Percentiles rank a stretch among this genome's conserved stretches.
phyloP scores from a whole-genome alignment of 2,888 invertebrate species.

The Yponomeuta cagnagella region DNA sequence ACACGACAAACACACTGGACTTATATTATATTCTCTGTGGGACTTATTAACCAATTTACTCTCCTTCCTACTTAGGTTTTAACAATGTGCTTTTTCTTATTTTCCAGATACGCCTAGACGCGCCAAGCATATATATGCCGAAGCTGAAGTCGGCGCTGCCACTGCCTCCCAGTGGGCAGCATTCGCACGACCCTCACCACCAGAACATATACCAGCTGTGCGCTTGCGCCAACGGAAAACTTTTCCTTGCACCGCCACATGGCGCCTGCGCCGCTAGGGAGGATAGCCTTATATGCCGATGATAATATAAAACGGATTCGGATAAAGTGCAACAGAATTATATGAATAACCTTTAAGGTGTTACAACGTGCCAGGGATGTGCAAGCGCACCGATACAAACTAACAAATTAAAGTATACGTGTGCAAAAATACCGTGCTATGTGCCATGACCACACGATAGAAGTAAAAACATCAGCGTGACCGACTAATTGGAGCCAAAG shows the following conservation, averaged over 20 bases:
- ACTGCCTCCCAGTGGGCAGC: constrained; percentile 64
- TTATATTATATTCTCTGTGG: too few species aligned
- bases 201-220: constrained; percentile 91
- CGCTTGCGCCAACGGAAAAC: constrained; percentile 91
- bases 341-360: neutral
- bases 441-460: too few species aligned
- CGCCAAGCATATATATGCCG: constrained; percentile 79
- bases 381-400: too few species aligned
- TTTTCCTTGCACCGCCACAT: constrained; percentile 90
- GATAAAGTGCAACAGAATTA: constrained; percentile 16
- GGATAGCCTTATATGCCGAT: constrained; percentile 72
- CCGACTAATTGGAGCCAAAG: too few species aligned
- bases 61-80: neutral
- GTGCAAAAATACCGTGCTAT: too few species aligned
- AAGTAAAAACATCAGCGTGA: too few species aligned
- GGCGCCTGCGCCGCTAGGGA: constrained; percentile 82
- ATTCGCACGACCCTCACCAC: constrained; percentile 70
- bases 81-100: neutral
- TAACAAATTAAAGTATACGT: too few species aligned
- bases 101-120: constrained; percentile 79
- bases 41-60: too few species aligned
- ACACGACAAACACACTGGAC: too few species aligned
- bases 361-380: too few species aligned
- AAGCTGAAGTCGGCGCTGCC: constrained; percentile 78
- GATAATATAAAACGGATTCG: constrained; percentile 32